Evolutionary conservation across 2,797 vertebrate species (phyloP), one percentile per base, ranked within the genome.

Genomic region (Anabas testudineus): DNA sequence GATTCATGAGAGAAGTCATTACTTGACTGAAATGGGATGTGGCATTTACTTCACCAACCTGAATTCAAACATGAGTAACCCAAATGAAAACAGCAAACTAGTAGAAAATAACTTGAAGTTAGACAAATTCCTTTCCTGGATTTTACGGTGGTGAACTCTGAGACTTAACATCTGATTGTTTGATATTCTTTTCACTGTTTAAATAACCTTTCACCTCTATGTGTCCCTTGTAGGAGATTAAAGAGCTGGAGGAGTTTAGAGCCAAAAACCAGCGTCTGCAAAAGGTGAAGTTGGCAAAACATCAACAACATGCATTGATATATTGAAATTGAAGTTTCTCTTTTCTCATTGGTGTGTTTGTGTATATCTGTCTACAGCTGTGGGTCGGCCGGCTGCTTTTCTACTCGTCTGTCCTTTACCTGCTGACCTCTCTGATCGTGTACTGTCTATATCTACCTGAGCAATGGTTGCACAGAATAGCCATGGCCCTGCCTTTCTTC

Each of bases 361-460:
- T 74, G 9, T 57, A 9, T 22, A 0, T 86, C 5, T 73, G 36
- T 74, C 26, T 67, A 71, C 69, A 92, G 91, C 89, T 98, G 71
- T 98, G 97, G 97, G 94, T 98, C 66, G 96, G 96, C 91, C 92
- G 96, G 37, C 89, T 99, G 83, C 93, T 99, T 60, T 81, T 98
- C 65, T 99, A 98, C 90, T 99, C 97, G 0, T 96, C 96, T 8
- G 18, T 95, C 67, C 89, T 98, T 9, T 99, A 98, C 89, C 92
- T 99, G 79, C 7, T 96, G 73, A 96, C 91, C 16, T 97, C 93
- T 81, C 59, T 97, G 82, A 73, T 93, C 69, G 95, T 99, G 1
- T 99, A 98, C 91, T 94, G 94, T 14, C 96, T 97, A 89, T 98
- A 96, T 91, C 93, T 99, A 66, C 98, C 97, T 28, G 96, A 98